Evolutionary conservation across 2,113 vertebrate genomes (phyloP).

Genomic region (Alectura lathami): DNA sequence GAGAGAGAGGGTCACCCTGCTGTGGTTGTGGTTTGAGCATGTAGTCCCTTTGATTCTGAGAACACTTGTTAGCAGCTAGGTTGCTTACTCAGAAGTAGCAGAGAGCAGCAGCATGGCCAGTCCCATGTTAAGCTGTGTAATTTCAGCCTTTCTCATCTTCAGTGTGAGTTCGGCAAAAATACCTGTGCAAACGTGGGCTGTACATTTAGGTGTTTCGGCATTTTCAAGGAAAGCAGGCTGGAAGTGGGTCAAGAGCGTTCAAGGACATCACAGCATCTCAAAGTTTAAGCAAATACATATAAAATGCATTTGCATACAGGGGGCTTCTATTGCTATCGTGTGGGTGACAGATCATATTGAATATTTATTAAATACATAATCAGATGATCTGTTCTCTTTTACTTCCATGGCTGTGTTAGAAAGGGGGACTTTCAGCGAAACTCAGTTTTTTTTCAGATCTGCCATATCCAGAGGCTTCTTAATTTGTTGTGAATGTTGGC

Average conservation of each 20-base stretch:
- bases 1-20: not conserved
- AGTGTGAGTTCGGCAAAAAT: conserved; percentile 21
- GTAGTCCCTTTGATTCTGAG: not conserved
- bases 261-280: not conserved
- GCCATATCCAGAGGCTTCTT: not conserved
- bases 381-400: not conserved
- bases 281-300: not conserved
- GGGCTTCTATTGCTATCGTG: not conserved
- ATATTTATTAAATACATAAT: not conserved
- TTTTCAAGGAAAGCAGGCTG: not conserved
- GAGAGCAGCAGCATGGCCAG: not conserved
- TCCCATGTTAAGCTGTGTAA: not conserved
- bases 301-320: not conserved
- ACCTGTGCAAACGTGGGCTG: not conserved
- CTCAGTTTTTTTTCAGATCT: not conserved
- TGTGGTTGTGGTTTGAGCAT: not conserved
- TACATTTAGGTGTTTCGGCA: fast-evolving
- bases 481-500: not conserved
- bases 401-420: not conserved
- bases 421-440: not conserved
- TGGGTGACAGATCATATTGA: not conserved
- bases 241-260: not conserved
- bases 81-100: conserved; percentile 11
- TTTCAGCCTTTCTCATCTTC: not conserved
- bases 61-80: not conserved